A percentile compares a stretch with the other conserved stretches of the same genome.
Conservation (phyloP, 2,797 vertebrate species). For the Alauda arvensis region DNA sequence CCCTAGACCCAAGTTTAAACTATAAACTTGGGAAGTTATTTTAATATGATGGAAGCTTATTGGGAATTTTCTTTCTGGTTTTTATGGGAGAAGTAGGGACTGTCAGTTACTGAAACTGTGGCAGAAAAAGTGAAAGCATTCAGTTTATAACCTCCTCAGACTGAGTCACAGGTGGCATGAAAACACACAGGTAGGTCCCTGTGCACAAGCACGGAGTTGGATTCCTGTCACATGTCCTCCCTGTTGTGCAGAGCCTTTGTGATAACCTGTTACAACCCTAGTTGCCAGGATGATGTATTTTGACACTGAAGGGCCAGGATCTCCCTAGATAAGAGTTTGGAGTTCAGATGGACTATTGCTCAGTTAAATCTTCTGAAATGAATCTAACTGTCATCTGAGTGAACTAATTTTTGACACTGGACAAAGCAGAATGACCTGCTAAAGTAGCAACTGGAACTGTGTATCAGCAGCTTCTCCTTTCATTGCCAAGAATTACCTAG, state of each 20-base stretch:
- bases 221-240: not conserved
- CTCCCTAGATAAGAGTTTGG: not conserved
- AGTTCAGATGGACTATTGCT: not conserved
- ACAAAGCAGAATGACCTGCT: not conserved
- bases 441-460: slow-evolving; percentile 13
- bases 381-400: not conserved
- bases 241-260: not conserved
- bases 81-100: not conserved
- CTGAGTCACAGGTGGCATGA: not conserved
- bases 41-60: not conserved
- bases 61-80: not conserved
- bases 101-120: not conserved
- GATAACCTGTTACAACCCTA: not conserved
- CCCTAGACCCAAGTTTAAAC: not conserved
- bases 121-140: not conserved
- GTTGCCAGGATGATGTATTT: not conserved
- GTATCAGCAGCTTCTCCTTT: not conserved
- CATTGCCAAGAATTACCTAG: not conserved
- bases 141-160: not conserved
- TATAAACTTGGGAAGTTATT: not conserved
- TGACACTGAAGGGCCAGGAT: not conserved
- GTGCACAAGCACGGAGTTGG: fast-evolving
- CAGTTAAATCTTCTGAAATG: slow-evolving; percentile 26
- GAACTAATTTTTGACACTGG: not conserved
- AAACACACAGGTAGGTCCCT: not conserved